A percentile compares a stretch with the other conserved stretches of the same genome.
Evolutionary conservation across 2,888 invertebrate species (phyloP).

Genomic region (Temnothorax unifasciatus): DNA sequence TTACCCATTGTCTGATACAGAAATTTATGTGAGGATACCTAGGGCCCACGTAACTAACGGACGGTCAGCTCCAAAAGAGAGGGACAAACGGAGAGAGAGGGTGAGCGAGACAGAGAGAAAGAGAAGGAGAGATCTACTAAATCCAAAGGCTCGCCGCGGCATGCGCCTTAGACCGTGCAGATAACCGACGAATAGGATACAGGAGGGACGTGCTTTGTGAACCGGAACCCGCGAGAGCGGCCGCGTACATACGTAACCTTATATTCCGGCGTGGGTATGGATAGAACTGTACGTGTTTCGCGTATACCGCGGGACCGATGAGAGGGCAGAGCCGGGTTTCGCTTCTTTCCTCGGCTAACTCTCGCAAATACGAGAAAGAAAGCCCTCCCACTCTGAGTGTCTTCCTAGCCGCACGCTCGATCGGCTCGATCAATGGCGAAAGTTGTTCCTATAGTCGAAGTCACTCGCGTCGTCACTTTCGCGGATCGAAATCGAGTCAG

Average conservation of each 20-base stretch:
- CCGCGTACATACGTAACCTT: constrained; percentile 56
- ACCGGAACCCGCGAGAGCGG: constrained; percentile 78
- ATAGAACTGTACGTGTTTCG: constrained; percentile 52
- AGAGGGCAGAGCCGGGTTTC: not conserved
- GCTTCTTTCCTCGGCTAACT: constrained; percentile 54
- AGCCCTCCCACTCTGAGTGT: constrained; percentile 1
- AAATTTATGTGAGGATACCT: constrained; percentile 85
- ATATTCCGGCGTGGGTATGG: constrained; percentile 44
- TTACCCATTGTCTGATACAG: constrained; percentile 86
- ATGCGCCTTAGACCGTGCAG: constrained; percentile 82
- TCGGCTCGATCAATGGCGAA: not conserved
- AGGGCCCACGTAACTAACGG: constrained; percentile 83
- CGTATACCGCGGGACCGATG: constrained; percentile 38
- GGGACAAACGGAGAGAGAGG: constrained; percentile 34
- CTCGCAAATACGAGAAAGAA: constrained; percentile 74
- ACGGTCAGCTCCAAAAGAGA: constrained; percentile 74
- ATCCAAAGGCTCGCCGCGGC: constrained; percentile 72
- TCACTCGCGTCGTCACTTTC: not conserved
- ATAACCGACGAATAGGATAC: constrained; percentile 81
- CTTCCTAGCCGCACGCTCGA: not conserved
- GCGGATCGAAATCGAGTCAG: not conserved
- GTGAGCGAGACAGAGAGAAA: constrained; percentile 52
- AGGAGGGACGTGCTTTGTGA: constrained; percentile 82
- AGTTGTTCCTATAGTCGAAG: not conserved
- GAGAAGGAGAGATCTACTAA: constrained; percentile 68